phyloP scores from a whole-genome alignment of 2,797 vertebrate species.

The Tamandua tetradactyla region DNA sequence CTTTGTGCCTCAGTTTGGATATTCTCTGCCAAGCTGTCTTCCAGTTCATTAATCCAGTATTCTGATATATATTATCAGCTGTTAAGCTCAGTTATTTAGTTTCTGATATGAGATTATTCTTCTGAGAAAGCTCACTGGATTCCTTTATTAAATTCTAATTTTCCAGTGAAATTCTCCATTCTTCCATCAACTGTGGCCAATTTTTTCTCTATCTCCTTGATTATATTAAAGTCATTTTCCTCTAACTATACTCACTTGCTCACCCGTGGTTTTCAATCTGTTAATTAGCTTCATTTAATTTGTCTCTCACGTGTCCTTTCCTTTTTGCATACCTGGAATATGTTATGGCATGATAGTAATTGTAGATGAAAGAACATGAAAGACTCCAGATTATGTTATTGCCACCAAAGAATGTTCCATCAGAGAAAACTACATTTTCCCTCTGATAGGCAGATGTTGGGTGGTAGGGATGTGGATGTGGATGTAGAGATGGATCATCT shows the following conservation, averaged over 20 bases:
- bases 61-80: background rate
- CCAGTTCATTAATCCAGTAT: background rate
- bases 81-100: background rate
- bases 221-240: background rate
- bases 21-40: background rate
- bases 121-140: background rate
- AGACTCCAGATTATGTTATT: background rate
- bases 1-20: background rate
- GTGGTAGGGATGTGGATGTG: too few species aligned
- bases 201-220: background rate
- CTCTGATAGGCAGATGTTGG: background rate
- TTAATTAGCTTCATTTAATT: background rate
- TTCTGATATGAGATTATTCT: background rate
- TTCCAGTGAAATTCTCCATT: background rate
- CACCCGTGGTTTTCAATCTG: background rate
- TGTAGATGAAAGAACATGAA: background rate
- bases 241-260: background rate
- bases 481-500: too few species aligned
- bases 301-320: background rate
- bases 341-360: background rate
- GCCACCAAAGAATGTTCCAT: background rate
- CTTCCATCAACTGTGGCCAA: background rate
- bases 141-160: background rate
- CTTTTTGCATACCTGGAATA: background rate
- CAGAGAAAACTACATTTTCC: too few species aligned